Conservation (phyloP, 2,113 vertebrate species). For the Chrysochloris asiatica region DNA sequence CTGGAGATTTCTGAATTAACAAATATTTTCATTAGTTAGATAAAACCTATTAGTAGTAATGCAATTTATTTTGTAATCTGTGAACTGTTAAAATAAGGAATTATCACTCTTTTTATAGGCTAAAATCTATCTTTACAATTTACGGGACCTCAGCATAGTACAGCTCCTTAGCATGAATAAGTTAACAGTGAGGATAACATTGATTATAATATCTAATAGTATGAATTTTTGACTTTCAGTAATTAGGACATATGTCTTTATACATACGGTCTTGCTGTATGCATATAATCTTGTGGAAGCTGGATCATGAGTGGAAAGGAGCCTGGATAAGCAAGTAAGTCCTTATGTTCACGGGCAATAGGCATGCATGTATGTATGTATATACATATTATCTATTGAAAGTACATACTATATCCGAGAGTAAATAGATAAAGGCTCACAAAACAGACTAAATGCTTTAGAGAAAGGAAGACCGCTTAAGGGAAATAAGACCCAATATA, state of each 20-base stretch:
- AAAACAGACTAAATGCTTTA: too few relatives aligned
- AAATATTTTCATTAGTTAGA: slow-evolving; percentile 39
- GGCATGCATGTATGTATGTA: neutral
- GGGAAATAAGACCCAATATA: too few relatives aligned
- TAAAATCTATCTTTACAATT: slow-evolving; percentile 11
- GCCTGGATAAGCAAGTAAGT: slow-evolving; percentile 7
- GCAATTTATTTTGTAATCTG: slow-evolving; percentile 52
- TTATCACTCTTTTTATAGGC: slow-evolving; percentile 25
- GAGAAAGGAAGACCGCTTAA: too few relatives aligned
- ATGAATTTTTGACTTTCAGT: slow-evolving; percentile 29
- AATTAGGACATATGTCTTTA: slow-evolving; percentile 6
- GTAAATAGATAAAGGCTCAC: too few relatives aligned
- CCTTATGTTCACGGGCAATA: slow-evolving; percentile 34
- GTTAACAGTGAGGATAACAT: slow-evolving; percentile 8
- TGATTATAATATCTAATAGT: slow-evolving; percentile 42
- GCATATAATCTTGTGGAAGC: neutral
- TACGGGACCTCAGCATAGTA: neutral
- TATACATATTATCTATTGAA: too few relatives aligned
- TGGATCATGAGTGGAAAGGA: slow-evolving; percentile 6
- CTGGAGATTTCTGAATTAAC: slow-evolving; percentile 53
- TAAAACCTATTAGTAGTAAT: neutral
- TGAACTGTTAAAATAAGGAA: slow-evolving; percentile 43
- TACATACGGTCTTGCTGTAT: neutral
- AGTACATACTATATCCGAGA: too few relatives aligned
- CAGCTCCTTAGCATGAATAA: slow-evolving; percentile 28